Evolutionary conservation across 2,797 vertebrate genomes (phyloP), one percentile per base, ranked within the genome.

Genomic region (Pipistrellus pygmaeus): DNA sequence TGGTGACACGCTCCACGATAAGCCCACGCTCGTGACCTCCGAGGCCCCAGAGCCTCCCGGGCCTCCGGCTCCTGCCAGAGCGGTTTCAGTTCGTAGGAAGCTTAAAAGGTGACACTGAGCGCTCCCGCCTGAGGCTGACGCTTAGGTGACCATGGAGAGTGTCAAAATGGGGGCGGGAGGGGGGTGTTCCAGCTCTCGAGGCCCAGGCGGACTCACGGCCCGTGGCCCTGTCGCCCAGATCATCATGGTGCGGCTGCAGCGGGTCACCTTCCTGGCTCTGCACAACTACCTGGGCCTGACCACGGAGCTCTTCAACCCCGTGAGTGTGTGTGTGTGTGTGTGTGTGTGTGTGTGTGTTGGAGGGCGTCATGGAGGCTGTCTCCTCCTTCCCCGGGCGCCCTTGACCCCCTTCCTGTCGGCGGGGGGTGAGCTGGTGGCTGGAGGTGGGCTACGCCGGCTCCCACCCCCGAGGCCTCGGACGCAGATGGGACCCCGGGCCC

Each of bases 241-340:
- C 94, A 99, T 99, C 97, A 99, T 99, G 99, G 99, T 99, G 75
- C 98, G 99, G 90, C 99, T 99, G 51, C 99, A 99, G 98, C 98
- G 99, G 94, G 99, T 99, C 91, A 99, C 99, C 0, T 99, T 99
- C 95, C 98, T 99, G 2, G 99, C 99, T 48, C 96, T 99, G 94
- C 99, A 99, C 98, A 99, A 99, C 98, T 99, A 99, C 98, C 98
- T 99, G 6, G 99, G 99, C 25, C 98, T 99, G 96, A 99, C 99
- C n/a, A 99, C 99, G 0, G 99, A 99, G 97, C 99, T 99, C 96
- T 99, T 99, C 98, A 99, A 98, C 94, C 97, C 98, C 57, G 99
- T 99, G 86, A 98, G 98, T 69, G n/a, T 5, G 35, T 0, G 30
- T 14, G 55, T 8, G 35, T 44, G 44, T 11, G 10, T 44, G 44